These are phyloP conservation scores for Cololabis saira DNA, from an alignment of 2,113 vertebrate genomes.

Conservation along the genomic window DNA sequence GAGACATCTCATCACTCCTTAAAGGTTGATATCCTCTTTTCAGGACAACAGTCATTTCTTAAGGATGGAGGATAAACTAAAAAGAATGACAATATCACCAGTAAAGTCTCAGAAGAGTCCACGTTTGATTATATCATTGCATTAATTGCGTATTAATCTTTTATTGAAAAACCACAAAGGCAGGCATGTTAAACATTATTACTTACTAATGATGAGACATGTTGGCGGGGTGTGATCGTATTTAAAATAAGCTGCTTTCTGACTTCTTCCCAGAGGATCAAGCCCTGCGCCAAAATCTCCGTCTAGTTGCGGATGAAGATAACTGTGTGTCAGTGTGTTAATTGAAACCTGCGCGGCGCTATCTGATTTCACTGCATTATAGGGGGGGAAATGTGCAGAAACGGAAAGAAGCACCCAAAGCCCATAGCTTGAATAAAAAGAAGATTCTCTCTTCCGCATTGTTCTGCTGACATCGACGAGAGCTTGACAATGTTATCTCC, in stretches of 20 bases:
- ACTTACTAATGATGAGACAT: conserved; percentile 57
- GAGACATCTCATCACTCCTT: conserved; percentile 62
- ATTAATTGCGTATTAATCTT: conserved; percentile 70
- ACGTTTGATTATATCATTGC: conserved; percentile 32
- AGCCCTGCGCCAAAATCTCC: conserved; percentile 48
- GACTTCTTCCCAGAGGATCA: conserved; percentile 67
- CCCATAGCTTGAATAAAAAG: conserved; percentile 75
- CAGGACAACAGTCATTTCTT: conserved; percentile 51
- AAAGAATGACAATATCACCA: conserved; percentile 25
- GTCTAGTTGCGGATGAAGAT: conserved; percentile 80
- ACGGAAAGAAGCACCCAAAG: conserved; percentile 56
- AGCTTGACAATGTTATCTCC: conserved; percentile 96
- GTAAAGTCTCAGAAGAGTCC: conserved; percentile 44
- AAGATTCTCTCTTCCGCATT: conserved; percentile 87
- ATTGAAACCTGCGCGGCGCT: conserved; percentile 86
- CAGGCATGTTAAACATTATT: conserved; percentile 64
- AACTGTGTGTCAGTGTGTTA: conserved; percentile 83
- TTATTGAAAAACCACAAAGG: conserved; percentile 69
- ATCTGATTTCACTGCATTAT: conserved; percentile 69
- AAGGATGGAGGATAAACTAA: conserved; percentile 40
- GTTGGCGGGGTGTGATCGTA: conserved; percentile 64
- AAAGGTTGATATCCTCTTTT: conserved; percentile 78
- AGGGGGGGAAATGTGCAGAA: conserved; percentile 33
- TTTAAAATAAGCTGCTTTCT: conserved; percentile 69
- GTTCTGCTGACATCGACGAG: conserved; percentile 88